Evolutionary conservation across 2,888 invertebrate species (phyloP), one percentile per base, ranked within the genome.

Genomic region (Trichopria drosophilae): DNA sequence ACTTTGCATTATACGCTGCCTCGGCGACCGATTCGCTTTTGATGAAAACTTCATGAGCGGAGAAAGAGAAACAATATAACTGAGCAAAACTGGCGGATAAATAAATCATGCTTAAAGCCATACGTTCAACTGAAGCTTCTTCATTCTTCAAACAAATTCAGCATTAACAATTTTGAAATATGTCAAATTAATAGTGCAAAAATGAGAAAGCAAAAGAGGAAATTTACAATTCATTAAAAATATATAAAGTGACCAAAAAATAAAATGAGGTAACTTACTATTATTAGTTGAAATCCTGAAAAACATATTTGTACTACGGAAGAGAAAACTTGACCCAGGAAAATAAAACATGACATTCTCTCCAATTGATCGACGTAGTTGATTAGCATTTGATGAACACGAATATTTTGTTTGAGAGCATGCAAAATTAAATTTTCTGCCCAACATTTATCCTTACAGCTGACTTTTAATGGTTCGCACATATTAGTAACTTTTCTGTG

Each of bases 291-390:
- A 44, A 58, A 47, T 29, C 57, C 53, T 1, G 55, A 46, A 19
- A 55, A 52, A 28, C 61, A 59, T n/a, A 59, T 58, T 48, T 61
- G 59, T 29, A 43, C 37, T 7, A 57, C 42, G 2, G 59, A 57
- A 10, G 51, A 40, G 15, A 61, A 53, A 7, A 59, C 53, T 52
- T 61, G 59, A 10, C 20, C 50, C 29, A 59, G 24, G 47, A 55
- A 55, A 13, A 53, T 51, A 22, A 42, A 54, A 9, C 46, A 46
- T 15, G 49, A 53, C 4, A 61, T 34, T 41, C 45, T 26, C 42
- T 60, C 58, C 6, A 58, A 51, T 29, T 36, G 41, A n/a, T 52
- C 49, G 1, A 49, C 46, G 20, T 57, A 58, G 6, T 53, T 32
- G 9, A 61, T 61, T 1, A 61, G 31, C 13, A 47, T n/a, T 22